phyloP scores from a whole-genome alignment of 2,888 invertebrate genomes.

The Yponomeuta cagnagella region DNA sequence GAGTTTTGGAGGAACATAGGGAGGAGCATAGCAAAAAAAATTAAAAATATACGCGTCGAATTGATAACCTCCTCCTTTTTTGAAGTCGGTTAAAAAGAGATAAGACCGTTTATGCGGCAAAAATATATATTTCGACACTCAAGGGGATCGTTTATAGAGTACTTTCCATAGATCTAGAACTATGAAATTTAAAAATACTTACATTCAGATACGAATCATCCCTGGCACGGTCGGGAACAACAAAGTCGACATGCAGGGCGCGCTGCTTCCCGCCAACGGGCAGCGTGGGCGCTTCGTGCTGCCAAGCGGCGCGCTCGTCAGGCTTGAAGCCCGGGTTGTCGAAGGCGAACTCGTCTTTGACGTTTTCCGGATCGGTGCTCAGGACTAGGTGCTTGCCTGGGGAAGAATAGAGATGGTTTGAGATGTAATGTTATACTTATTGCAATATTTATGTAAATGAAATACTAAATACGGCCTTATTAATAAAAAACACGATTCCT shows the following conservation, averaged over 20 bases:
- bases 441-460: no score
- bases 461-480: no score
- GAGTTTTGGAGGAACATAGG: no score
- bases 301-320: slow-evolving; percentile 59
- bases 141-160: no score
- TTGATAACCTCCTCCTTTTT: no score
- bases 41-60: no score
- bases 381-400: slow-evolving; percentile 83
- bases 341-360: slow-evolving; percentile 86
- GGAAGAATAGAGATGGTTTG: slow-evolving; percentile 2
- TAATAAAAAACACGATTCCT: no score
- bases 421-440: background rate
- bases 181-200: slow-evolving; percentile 14
- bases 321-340: slow-evolving; percentile 86
- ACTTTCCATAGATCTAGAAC: no score
- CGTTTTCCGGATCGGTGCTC: slow-evolving; percentile 84
- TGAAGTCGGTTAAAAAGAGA: no score
- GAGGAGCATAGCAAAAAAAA: no score
- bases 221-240: slow-evolving; percentile 58
- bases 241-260: slow-evolving; percentile 60
- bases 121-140: no score
- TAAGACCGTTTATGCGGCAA: no score
- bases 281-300: slow-evolving; percentile 63
- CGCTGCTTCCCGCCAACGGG: slow-evolving; percentile 57
- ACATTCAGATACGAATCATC: slow-evolving; percentile 63